Percentiles rank a stretch among this genome's conserved stretches.
phyloP scores from a whole-genome alignment of 2,888 invertebrate genomes.

The Lithophane semibrunnea region DNA sequence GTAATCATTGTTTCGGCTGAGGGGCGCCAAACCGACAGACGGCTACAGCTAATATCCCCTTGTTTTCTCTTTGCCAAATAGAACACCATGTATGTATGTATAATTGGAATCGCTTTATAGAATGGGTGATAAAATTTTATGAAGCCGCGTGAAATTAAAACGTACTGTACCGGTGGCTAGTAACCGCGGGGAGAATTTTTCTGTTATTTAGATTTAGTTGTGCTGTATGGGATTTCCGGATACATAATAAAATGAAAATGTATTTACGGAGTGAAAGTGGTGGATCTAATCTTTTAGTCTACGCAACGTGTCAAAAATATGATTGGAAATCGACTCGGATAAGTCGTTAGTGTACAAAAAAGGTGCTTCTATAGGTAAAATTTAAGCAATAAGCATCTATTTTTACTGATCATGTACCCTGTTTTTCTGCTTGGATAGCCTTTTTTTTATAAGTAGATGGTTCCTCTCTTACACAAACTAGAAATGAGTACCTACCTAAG shows the following conservation, averaged over 20 bases:
- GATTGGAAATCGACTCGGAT: background rate
- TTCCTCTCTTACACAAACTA: too few relatives aligned
- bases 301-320: background rate
- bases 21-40: conserved; percentile 85
- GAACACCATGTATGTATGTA: conserved; percentile 74
- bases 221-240: too few relatives aligned
- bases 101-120: conserved; percentile 79
- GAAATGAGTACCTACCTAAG: background rate
- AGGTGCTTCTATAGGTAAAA: background rate
- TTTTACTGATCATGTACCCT: too few relatives aligned
- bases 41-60: conserved; percentile 80
- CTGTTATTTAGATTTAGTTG: conserved; percentile 26
- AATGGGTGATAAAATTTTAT: conserved; percentile 70
- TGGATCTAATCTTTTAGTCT: background rate
- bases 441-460: too few relatives aligned
- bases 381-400: too few relatives aligned
- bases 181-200: background rate
- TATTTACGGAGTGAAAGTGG: background rate
- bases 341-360: background rate
- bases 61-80: conserved; percentile 80
- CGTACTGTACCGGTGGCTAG: conserved; percentile 35
- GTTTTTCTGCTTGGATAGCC: too few relatives aligned
- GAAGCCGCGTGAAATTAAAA: conserved; percentile 58
- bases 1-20: conserved; percentile 85
- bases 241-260: too few relatives aligned